Conservation (phyloP, 1,140 invertebrate species). For the Saccostrea glomerata region DNA sequence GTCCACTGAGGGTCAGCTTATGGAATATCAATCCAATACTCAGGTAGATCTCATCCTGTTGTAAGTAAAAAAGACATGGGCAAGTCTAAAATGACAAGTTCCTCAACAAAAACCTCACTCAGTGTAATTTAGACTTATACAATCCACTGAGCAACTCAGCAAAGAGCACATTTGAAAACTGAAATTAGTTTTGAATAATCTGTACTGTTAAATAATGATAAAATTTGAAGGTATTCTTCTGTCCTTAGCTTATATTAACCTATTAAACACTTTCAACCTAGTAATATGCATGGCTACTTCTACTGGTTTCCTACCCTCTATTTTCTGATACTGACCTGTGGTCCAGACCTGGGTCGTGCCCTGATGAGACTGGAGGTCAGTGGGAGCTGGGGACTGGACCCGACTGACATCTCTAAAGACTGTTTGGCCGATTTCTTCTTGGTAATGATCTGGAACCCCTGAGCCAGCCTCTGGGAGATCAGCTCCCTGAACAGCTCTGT, state of each 20-base stretch:
- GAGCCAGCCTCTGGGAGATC: slow-evolving; percentile 73
- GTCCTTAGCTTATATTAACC: too few relatives aligned
- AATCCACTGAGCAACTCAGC: too few relatives aligned
- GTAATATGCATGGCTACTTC: too few relatives aligned
- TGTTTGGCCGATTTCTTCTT: slow-evolving; percentile 60
- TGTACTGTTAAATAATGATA: too few relatives aligned
- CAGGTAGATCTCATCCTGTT: slow-evolving; percentile 81
- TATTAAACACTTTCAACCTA: too few relatives aligned
- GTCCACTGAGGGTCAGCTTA: slow-evolving; percentile 89
- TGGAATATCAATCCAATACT: slow-evolving; percentile 98
- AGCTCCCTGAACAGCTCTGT: slow-evolving; percentile 76
- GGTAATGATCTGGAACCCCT: slow-evolving; percentile 92
- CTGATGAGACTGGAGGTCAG: slow-evolving; percentile 56
- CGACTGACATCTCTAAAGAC: slow-evolving; percentile 69
- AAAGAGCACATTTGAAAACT: too few relatives aligned
- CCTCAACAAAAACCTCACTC: too few relatives aligned
- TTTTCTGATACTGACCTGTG: slow-evolving; percentile 50
- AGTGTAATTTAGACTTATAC: too few relatives aligned
- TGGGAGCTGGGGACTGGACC: slow-evolving; percentile 69
- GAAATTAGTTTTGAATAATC: too few relatives aligned
- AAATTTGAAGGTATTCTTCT: too few relatives aligned
- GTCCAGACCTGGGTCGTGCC: slow-evolving; percentile 55
- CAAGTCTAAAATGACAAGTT: too few relatives aligned
- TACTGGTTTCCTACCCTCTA: too few relatives aligned
- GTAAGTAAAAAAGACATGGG: background rate